Evolutionary conservation across 35 echinoderm and acorn worm species (phyloP), one percentile per base, ranked within the genome.

Genomic region (Amphiura filiformis): DNA sequence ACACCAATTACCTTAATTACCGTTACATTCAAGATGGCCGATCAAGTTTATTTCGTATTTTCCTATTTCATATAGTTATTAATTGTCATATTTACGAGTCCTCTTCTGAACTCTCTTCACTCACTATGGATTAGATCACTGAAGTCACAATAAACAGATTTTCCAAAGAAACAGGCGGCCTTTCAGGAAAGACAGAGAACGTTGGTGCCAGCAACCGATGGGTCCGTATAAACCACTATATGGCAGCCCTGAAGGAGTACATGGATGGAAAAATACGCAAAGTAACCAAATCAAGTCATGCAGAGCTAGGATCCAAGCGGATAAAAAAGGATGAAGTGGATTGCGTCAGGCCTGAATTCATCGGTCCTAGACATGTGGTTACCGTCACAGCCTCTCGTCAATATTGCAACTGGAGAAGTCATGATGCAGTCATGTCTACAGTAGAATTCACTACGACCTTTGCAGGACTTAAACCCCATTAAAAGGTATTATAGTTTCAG

Each of bases 121-220:
- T 76, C 75, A 4, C 75, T 31, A 76, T 76, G 75, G 75, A 76
- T 35, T 23, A 76, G 34, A 76, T 76, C 34, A 76, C 26, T 76
- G 75, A 76, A 76, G 34, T 76, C n/a, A 76, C 75, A 5, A 76
- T 76, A 76, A 76, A 76, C 75, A 76, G 75, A 23, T 35, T n/a
- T 3, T 76, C 75, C 3, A 76, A 76, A 35, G 75, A 76, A 76
- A 76, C 7, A 35, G 78, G 78, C 17, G 78, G 78, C 34, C 78
- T 80, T 36, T 80, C 78, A 37, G 78, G 78, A 32, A 80, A 80
- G 78, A 80, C 78, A 7, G 78, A 80, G 38, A 36, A 80, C 34
- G 78, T 36, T 39, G 78, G 78, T 39, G 78, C 78, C 34, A 80
- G 78, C 38, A 39, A 80, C 34, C 78, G 78, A 39, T 80, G 78